Base-by-base conservation (phyloP, 1,140 invertebrate genomes). In the Drosophila nannoptera region DNA sequence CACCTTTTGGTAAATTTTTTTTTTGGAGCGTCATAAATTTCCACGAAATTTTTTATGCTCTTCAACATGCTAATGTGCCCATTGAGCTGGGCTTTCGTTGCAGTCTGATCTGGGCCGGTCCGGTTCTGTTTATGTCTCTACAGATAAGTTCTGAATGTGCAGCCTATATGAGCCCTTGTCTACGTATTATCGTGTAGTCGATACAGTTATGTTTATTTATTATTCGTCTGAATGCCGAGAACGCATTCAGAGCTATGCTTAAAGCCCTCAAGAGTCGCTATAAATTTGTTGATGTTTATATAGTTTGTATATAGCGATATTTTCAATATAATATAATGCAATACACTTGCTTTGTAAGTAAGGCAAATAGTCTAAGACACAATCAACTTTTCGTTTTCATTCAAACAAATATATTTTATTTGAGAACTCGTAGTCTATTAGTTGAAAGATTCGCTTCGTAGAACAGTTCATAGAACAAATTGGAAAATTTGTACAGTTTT, bases 21-120 rank as follows among this genome's bases (percentile, higher is more conserved):
- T 50, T 52, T 63, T 71, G 12, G 42, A 63, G 64, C 64, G 40
- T 72, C 77, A 87, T 86, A 86, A 86, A 87, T 86, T 86, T 81
- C 81, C 80, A 75, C 77, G 74, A 80, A 86, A 86, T 75, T 68
- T 83, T 86, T 72, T 46, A 62, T 80, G 70, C 58, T 56, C 78
- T 67, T 46, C 53, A 70, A 86, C 77, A 84, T 84, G 81, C 70
- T 86, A 84, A 84, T 84, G 40, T 42, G 33, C 31, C 9, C 12
- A 31, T 62, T 45, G 46, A 14, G 16, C 49, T 63, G 40, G 55
- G 22, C 56, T 52, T 5, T 12, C 11, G 40, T 11, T 5, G 7
- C 22, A 16, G 8, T 64, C 45, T 48, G 16, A 11, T 22, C 7
- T 49, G 12, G 55, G 31, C 22, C 3, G 4, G 6, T 7, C 65